Base-by-base conservation (phyloP, 2,113 vertebrate genomes). In the Paracanthobrama guichenoti region DNA sequence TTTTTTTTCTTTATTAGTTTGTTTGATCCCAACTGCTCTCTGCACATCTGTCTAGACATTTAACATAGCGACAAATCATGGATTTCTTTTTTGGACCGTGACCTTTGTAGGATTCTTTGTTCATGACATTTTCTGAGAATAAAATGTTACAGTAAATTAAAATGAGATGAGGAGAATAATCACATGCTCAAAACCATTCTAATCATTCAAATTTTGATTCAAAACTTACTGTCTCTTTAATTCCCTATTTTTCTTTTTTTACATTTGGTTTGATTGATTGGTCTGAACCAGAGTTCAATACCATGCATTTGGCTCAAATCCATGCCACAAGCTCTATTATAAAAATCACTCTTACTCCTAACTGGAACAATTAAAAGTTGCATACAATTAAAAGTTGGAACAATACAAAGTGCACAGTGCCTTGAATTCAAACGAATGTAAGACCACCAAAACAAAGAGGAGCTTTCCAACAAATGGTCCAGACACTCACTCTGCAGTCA, bases 401-500 rank as follows among this genome's bases (percentile, higher is more conserved):
- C 18, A 55, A 8, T 22, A 20, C 6, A 35, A 42, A 12, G 10
- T 42, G 9, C 24, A 71, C 20, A 22, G 35, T 42, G 67, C 35
- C 10, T n/a, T 71, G 18, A 39, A 71, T n/a, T 71, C 31, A 0
- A 39, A 69, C 66, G 22, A 5, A 35, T 20, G 14, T 20, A 18
- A 35, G 64, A 35, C 28, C 28, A 35, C 16, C 28, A 67, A 67
- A 67, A 67, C 28, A 67, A 67, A 67, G 16, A 71, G 6, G n/a
- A 14, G 42, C 42, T 48, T 46, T 73, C n/a, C 42, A 72, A 24
- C 2, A 81, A 48, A 53, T 4, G 8, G 75, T 53, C 22, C 13
- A 3, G 8, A 39, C 84, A 97, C 98, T 98, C 95, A 99, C 98
- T 99, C 98, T 31, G 98, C 95, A 6, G 98, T 99, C 97, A 99